Base-by-base conservation (phyloP, 2,888 invertebrate genomes). In the Cheilosia pagana region DNA sequence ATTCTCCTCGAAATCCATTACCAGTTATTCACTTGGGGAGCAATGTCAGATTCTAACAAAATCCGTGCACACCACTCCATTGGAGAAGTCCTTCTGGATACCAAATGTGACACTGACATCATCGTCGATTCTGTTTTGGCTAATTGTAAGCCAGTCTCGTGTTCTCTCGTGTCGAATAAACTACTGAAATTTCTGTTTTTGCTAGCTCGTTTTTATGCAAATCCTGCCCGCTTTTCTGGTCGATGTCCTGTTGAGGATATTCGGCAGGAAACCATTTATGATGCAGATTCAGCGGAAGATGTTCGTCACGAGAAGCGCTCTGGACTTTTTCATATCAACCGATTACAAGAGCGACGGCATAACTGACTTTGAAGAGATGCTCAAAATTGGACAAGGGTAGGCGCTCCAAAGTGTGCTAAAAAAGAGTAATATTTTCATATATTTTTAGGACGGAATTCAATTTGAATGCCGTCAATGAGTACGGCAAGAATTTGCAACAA, bases 251-350 rank as follows among this genome's bases (percentile, higher is more conserved):
- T 53, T 91, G 2, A 14, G 6, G 8, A 12, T 89, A 10, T 87
- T 67, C 16, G 88, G 90, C 0, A 87, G 82, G 2, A 82, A 87
- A 39, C 89, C 90, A 0, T 48, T 57, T 0, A 10, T 90, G 1
- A 86, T 91, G 89, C 21, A 77, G 10, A 83, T 89, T 3, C 88
- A 88, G 14, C 87, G 90, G 0, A 88, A 87, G 65, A 21, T 83
- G 12, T 88, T 81, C 43, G 70, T 55, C 1, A 88, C 88, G 0
- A 63, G 89, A 7, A 87, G 88, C 43, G 89, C 88, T 0, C 87
- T 90, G 87, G 71, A 87, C 16, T 90, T 90, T 1, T 90, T 91
- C 6, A 60, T 89, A 68, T 87, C 88, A 62, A 89, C 89, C 70
- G 87, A 87, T 23, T 90, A 88, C 50, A 68, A 87, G 0, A 88